Base-by-base conservation (phyloP, 1,140 invertebrate genomes). In the Uloborus diversus region DNA sequence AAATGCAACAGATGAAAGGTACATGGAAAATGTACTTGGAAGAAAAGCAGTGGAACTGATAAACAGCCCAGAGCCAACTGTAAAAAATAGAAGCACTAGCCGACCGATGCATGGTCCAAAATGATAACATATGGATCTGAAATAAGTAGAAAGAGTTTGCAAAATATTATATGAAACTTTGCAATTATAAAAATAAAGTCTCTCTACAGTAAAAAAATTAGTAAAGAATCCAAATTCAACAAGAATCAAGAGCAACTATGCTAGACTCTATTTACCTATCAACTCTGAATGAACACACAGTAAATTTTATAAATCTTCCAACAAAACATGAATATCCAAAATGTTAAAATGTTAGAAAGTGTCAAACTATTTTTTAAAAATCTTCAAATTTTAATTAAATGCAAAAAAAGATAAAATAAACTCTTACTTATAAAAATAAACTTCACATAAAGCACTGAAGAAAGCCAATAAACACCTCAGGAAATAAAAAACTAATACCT, bases 11-110 rank as follows among this genome's bases (percentile, higher is more conserved):
- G 94, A 91, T 30, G 92, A 92, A 84, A 93, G 89, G 83, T 93
- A 93, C 92, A 96, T 95, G 57, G 95, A 94, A 89, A 99, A 99
- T 5, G 93, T 92, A 1, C 96, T 97, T 0, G 98, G 98, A 37
- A 99, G 88, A 87, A 95, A 95, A 0, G 97, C 95, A 11, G 94
- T 91, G 80, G 92, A 92, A 0, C 94, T 92, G 20, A 95, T 93
- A 87, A 96, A 99, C 92, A 97, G 94, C 47, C 96, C 97, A 14
- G 95, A 91, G 81, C 94, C 93, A 78, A 97, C 92, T 17, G 97
- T 86, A 28, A 94, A 90, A 82, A 98, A 93, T 25, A 91, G 90
- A 30, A 99, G 88, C 85, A 92, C 93, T 17, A 98, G 86, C 17
- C 95, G 90, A 14, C 92, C 96, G 80, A 97, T 91, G 82, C 96